phyloP scores from a whole-genome alignment of 92 coral and sea anemone species.

The Heteractis magnifica region DNA sequence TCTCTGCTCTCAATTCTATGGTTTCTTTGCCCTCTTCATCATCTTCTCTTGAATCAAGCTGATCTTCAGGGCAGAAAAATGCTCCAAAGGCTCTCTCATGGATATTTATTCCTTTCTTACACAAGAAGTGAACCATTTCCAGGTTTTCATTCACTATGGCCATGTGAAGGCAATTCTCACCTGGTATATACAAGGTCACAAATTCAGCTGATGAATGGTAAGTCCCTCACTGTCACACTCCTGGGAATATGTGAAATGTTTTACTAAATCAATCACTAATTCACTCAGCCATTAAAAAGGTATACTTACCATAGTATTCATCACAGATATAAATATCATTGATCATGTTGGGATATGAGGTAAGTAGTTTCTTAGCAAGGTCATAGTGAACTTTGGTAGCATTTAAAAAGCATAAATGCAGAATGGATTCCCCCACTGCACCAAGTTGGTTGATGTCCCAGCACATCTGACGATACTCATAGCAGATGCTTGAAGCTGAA shows the following conservation, averaged over 20 bases:
- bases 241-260: background rate
- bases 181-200: constrained; percentile 5
- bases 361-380: constrained; percentile 58
- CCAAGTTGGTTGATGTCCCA: constrained; percentile 74
- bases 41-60: constrained; percentile 59
- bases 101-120: constrained; percentile 71
- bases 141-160: constrained; percentile 78
- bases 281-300: too few relatives aligned
- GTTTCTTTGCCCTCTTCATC: constrained; percentile 48
- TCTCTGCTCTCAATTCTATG: constrained; percentile 46
- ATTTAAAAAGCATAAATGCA: constrained; percentile 78
- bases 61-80: constrained; percentile 89
- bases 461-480: constrained; percentile 47
- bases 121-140: constrained; percentile 74
- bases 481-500: constrained; percentile 11
- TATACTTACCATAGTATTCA: constrained; percentile 74
- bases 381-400: constrained; percentile 74
- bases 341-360: constrained; percentile 56
- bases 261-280: background rate
- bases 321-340: constrained; percentile 80
- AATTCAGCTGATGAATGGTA: background rate
- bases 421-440: constrained; percentile 78
- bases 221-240: too few relatives aligned
- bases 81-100: constrained; percentile 90
- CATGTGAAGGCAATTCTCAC: constrained; percentile 85